A percentile compares a stretch with the other conserved stretches of the same genome.
Evolutionary conservation across 1,140 invertebrate species (phyloP).

Genomic region (Bombus polaris): DNA sequence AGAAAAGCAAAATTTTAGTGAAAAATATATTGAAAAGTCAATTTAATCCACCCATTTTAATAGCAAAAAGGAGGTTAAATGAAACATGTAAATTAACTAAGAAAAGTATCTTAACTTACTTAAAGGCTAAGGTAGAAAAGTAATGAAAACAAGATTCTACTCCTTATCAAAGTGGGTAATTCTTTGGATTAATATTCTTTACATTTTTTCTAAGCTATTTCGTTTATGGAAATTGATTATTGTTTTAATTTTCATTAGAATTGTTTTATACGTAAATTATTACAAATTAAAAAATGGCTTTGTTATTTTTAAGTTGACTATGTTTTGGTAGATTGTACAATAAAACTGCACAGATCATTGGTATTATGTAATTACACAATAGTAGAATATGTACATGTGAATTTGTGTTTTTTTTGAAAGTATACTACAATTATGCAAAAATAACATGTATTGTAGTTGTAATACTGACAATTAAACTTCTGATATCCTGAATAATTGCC

Average conservation of each 20-base stretch:
- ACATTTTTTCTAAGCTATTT: no score
- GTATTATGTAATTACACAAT: background rate
- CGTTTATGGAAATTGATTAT: no score
- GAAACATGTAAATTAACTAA: slow-evolving; percentile 29
- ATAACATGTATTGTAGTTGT: background rate
- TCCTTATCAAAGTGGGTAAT: background rate
- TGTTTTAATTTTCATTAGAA: no score
- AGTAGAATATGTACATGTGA: background rate
- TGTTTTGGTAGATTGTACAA: background rate
- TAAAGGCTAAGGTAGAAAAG: background rate
- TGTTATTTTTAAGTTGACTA: background rate
- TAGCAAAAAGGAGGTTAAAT: background rate
- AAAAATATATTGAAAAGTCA: slow-evolving; percentile 14
- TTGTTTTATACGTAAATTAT: background rate
- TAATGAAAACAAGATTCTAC: background rate
- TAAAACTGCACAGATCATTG: background rate
- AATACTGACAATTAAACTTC: background rate
- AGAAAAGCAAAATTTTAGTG: slow-evolving; percentile 11
- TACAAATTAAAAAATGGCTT: slow-evolving; percentile 3
- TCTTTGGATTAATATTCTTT: background rate
- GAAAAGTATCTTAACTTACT: slow-evolving; percentile 26
- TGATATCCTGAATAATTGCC: background rate
- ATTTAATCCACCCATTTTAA: slow-evolving; percentile 42
- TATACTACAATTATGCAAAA: slow-evolving; percentile 3
- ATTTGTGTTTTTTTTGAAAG: background rate